Evolutionary conservation across 2,888 invertebrate species (phyloP).

Genomic region (Abscondita cerata): DNA sequence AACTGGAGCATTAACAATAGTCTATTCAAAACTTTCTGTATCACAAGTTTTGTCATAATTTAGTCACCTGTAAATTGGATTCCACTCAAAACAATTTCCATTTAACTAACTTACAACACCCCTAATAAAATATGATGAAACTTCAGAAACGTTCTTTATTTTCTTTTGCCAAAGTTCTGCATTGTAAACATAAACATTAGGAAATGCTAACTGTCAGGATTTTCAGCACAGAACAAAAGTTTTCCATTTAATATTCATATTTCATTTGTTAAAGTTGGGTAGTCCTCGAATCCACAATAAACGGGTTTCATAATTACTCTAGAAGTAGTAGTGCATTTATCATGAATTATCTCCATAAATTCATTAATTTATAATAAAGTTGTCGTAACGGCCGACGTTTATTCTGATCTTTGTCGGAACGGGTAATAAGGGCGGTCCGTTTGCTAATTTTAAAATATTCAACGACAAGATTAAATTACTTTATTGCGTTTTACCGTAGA

Average conservation of each 20-base stretch:
- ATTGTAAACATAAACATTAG: slow-evolving; percentile 21
- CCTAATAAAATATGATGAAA: not conserved
- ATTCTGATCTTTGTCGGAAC: slow-evolving; percentile 14
- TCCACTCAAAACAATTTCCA: too few relatives aligned
- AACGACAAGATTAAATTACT: slow-evolving; percentile 12
- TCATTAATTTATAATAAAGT: slow-evolving; percentile 29
- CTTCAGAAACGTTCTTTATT: too few relatives aligned
- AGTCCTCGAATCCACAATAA: slow-evolving; percentile 26
- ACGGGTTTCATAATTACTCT: slow-evolving; percentile 22
- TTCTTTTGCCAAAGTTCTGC: slow-evolving; percentile 19
- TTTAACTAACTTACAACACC: too few relatives aligned
- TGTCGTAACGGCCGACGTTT: slow-evolving; percentile 18
- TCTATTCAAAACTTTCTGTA: too few relatives aligned
- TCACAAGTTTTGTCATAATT: too few relatives aligned
- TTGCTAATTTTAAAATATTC: slow-evolving; percentile 12
- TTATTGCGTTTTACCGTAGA: slow-evolving; percentile 6
- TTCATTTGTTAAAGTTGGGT: slow-evolving; percentile 43
- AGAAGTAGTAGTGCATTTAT: slow-evolving; percentile 29
- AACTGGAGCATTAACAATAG: too few relatives aligned
- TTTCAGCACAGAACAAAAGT: slow-evolving; percentile 41
- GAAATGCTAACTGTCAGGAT: slow-evolving; percentile 12
- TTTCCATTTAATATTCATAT: slow-evolving; percentile 46
- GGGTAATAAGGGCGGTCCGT: not conserved
- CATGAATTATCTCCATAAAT: slow-evolving; percentile 28
- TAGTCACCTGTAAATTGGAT: too few relatives aligned